Conservation (phyloP, 2,797 vertebrate genomes). For the Premnoplex brunnescens region DNA sequence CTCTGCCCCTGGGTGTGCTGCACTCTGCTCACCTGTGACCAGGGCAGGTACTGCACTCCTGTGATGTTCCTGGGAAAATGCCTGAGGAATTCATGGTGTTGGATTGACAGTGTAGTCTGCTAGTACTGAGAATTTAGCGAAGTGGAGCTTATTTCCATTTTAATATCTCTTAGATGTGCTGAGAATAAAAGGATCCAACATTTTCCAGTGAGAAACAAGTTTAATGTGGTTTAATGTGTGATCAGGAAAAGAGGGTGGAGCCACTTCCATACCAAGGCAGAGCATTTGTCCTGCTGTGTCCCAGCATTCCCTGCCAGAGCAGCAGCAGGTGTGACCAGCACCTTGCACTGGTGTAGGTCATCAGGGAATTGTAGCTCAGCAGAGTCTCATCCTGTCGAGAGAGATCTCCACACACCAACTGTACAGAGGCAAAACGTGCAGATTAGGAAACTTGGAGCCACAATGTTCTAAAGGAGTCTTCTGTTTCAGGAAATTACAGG, state of each 20-base stretch:
- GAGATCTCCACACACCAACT: accelerated
- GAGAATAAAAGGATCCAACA: neutral
- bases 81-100: neutral
- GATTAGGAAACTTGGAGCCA: neutral
- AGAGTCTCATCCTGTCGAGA: neutral
- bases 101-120: neutral
- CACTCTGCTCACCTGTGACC: neutral
- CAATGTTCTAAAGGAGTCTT: neutral
- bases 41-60: neutral
- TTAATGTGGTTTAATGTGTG: neutral
- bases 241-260: neutral
- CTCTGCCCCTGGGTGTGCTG: accelerated
- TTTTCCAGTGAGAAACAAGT: neutral
- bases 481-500: neutral
- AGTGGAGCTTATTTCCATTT: neutral
- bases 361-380: neutral
- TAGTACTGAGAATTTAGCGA: neutral
- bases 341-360: neutral
- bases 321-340: neutral
- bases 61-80: neutral
- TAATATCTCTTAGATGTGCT: neutral
- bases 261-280: neutral
- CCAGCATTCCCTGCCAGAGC: neutral
- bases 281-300: neutral
- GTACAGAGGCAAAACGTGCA: neutral